These are phyloP conservation scores for Noctua pronuba DNA, from an alignment of 2,888 invertebrate species.

Conservation along the genomic window DNA sequence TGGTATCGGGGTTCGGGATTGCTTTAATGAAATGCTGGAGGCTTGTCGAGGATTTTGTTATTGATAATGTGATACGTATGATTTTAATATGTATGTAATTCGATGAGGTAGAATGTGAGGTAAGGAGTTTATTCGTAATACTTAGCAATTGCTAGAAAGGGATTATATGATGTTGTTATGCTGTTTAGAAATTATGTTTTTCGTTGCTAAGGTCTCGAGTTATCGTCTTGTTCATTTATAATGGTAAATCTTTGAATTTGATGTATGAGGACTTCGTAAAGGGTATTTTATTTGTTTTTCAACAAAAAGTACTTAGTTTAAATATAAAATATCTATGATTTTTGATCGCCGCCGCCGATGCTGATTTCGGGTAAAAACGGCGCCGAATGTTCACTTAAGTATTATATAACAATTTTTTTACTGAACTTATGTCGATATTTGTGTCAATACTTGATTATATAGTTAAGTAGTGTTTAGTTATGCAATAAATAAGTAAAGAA, in stretches of 20 bases:
- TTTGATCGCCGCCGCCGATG: not conserved
- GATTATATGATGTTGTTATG: not conserved
- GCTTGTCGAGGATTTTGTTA: slow-evolving; percentile 44
- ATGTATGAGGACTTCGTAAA: not conserved
- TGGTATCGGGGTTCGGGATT: slow-evolving; percentile 29
- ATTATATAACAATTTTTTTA: not conserved
- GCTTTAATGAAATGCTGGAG: slow-evolving; percentile 51
- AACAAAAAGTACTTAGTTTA: not conserved
- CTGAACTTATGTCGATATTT: not conserved
- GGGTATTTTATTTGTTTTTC: not conserved
- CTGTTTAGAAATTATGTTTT: not conserved
- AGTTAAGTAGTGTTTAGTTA: not conserved
- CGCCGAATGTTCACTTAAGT: not conserved
- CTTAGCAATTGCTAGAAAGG: not conserved
- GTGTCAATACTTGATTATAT: not conserved
- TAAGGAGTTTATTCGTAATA: slow-evolving; percentile 15
- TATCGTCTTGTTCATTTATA: not conserved
- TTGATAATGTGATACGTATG: slow-evolving; percentile 29
- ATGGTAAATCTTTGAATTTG: not conserved
- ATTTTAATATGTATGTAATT: slow-evolving; percentile 37
- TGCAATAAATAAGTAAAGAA: not conserved
- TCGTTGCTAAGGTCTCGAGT: not conserved
- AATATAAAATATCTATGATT: not conserved
- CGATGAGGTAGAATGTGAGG: slow-evolving; percentile 2
- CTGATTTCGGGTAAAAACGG: too few species aligned